Evolutionary conservation across 53 echinoderm and acorn worm genomes (phyloP).

Genomic region (Crossaster papposus): DNA sequence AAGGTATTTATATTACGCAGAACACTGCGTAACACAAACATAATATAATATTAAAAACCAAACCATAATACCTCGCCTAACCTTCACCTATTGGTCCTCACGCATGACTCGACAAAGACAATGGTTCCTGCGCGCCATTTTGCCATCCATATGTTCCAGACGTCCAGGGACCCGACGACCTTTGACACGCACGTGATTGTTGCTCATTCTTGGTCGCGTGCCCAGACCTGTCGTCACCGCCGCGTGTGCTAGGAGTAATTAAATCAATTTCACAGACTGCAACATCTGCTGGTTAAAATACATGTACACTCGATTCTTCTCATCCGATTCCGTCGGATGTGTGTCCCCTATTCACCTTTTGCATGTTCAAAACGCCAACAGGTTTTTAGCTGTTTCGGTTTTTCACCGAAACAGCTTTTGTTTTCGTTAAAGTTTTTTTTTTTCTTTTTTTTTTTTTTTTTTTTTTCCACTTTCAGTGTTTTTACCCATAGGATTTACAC

Average conservation of each 20-base stretch:
- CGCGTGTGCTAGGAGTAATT: not conserved
- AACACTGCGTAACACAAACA: too few relatives aligned
- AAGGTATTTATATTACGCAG: too few relatives aligned
- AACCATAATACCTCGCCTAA: not conserved
- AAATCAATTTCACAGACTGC: conserved; percentile 2
- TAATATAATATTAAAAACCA: too few relatives aligned
- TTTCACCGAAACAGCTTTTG: too few relatives aligned
- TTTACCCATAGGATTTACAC: too few relatives aligned
- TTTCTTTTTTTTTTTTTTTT: too few relatives aligned
- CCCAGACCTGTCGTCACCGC: conserved; percentile 1
- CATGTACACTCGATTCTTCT: not conserved
- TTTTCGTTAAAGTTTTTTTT: too few relatives aligned
- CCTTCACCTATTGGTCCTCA: not conserved
- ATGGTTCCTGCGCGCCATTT: not conserved
- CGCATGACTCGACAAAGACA: not conserved
- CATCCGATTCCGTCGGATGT: conserved; percentile 9
- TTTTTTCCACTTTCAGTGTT: too few relatives aligned
- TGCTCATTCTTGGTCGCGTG: conserved; percentile 39
- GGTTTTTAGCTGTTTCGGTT: too few relatives aligned
- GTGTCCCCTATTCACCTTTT: not conserved
- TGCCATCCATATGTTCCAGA: not conserved
- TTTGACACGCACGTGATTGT: conserved; percentile 50
- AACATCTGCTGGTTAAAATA: conserved; percentile 38
- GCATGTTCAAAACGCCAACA: not conserved
- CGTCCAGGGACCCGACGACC: conserved; percentile 48